Base-by-base conservation (phyloP, 2,113 vertebrate species). In the Chaetodon trifascialis region DNA sequence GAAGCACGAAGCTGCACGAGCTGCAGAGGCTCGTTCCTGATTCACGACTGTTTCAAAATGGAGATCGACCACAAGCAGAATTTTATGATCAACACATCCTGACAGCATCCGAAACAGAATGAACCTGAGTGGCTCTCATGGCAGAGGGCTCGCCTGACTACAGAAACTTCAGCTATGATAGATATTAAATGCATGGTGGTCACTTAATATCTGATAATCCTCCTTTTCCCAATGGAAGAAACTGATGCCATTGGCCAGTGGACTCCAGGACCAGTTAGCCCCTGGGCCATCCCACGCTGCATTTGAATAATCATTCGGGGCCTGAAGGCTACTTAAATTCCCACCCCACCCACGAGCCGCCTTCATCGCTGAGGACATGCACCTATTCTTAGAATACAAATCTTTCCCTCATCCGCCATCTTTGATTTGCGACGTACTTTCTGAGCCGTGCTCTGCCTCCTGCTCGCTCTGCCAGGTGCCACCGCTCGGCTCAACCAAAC, bases 281-380 rank as follows among this genome's bases (percentile, higher is more conserved):
- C 83, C 54, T 0, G 11, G 70, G 86, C 52, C 65, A 36, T 19
- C 34, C 4, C 25, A 1, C 34, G 1, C 3, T 36, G n/a, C 79
- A 64, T 90, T 87, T 88, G 80, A 83, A 83, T 75, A 87, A 65
- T 72, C 47, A 47, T 55, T 10, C 7, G 6, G 6, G 21, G 63
- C 79, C 80, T 25, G 47, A 8, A 64, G 77, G 51, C 63, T 34
- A 73, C 73, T 65, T 87, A 47, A 74, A 47, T 73, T 82, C 49
- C n/a, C 2, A 34, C 19, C 44, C 17, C 34, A 54, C 65, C 79
- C 68, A 34, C 19, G 44, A 56, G 67, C 14, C 54, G 40, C 72
- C 36, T 77, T 52, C 23, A 55, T 81, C 56, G 46, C 11, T 19
- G 17, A 68, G 46, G 38, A 30, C 30, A 30, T 30, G 30, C 30